Evolutionary conservation across 2,888 invertebrate genomes (phyloP), one percentile per base, ranked within the genome.

Genomic region (Troides helena): DNA sequence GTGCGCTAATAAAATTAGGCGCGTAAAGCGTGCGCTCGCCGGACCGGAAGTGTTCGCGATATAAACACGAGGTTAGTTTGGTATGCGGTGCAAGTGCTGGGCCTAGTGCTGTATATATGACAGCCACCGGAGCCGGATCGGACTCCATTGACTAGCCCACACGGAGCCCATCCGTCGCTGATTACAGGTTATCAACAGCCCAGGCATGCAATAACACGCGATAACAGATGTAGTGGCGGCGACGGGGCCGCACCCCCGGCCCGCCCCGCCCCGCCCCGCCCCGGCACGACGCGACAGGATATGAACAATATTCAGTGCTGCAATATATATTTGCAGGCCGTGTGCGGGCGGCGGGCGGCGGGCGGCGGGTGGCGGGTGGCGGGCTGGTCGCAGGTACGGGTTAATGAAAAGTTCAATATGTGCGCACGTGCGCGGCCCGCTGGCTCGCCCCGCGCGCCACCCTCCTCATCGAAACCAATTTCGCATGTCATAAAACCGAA

Each of bases 401-500:
- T 43, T 70, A 70, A 70, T 70, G 67, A 70, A 70, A 70, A 67
- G 56, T 70, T 70, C 50, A 70, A 70, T 67, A 64, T 60, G 59
- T 23, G 63, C 67, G 70, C 70, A 70, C 70, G 70, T 61, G 72
- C 67, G 56, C 66, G 39, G 39, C 39, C 39, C 39, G 5, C 39
- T 39, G 39, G 25, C 30, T 64, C 62, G 70, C 68, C 78, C 85
- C 85, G 86, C 83, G 86, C 89, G 86, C 39, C 7, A 1, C 39
- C 7, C 39, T 8, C 88, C 88, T 88, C 89, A 89, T 90, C 86
- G 87, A 84, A 86, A 88, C 88, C 82, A 90, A 91, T 92, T 91
- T 90, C 86, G 90, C 90, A 90, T 91, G 91, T 92, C 92, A 92
- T 92, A 91, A 91, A 92, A 85, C 85, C 86, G 81, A 88, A 92